Conservation (phyloP, 2,888 invertebrate species). For the Synanthedon tipuliformis region DNA sequence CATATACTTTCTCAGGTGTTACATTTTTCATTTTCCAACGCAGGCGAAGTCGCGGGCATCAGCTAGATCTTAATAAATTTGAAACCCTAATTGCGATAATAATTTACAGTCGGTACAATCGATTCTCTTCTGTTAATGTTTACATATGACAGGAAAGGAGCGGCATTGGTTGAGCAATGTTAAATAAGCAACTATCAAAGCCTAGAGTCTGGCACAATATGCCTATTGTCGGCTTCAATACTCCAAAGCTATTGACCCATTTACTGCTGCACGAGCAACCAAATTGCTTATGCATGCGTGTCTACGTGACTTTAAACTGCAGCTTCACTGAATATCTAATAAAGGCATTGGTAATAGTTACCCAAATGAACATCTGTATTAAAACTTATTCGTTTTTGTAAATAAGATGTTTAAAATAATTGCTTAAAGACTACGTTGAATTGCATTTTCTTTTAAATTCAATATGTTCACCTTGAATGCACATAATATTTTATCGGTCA, state of each 20-base stretch:
- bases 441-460: neutral
- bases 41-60: no score
- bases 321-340: slow-evolving; percentile 45
- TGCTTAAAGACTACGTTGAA: neutral
- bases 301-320: slow-evolving; percentile 41
- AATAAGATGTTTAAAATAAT: neutral
- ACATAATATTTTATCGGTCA: slow-evolving; percentile 27
- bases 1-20: no score
- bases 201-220: slow-evolving; percentile 5
- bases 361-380: slow-evolving; percentile 12
- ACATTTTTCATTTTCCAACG: no score
- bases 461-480: neutral
- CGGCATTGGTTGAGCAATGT: neutral
- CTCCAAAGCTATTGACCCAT: slow-evolving; percentile 52
- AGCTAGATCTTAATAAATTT: no score
- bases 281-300: slow-evolving; percentile 61
- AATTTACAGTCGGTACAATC: slow-evolving; percentile 1
- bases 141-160: neutral
- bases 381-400: slow-evolving; percentile 1
- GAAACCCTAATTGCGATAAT: no score
- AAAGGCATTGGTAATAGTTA: slow-evolving; percentile 19
- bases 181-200: neutral
- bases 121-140: neutral
- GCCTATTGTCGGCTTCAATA: slow-evolving; percentile 12
- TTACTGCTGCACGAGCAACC: slow-evolving; percentile 49